Conservation (phyloP, 2,113 vertebrate genomes). For the Ondatra zibethicus region DNA sequence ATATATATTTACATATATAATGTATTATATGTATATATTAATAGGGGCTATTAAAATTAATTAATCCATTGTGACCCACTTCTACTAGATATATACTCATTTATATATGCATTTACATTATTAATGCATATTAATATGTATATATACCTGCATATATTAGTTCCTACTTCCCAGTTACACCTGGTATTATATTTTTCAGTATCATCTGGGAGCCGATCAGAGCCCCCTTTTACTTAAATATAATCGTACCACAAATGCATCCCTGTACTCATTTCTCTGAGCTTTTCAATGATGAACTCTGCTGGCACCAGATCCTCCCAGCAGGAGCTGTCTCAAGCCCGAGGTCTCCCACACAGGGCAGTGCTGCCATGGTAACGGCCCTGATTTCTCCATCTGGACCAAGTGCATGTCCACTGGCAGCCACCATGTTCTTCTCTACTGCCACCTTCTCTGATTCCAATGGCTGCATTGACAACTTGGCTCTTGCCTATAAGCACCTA, state of each 20-base stretch:
- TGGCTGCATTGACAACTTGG: rapidly evolving
- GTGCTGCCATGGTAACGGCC: not conserved
- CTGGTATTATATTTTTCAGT: not conserved
- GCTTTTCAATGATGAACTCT: not conserved
- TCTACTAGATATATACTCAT: not conserved
- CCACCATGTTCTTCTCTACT: not conserved
- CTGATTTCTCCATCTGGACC: not conserved
- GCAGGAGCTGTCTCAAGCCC: not conserved
- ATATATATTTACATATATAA: not conserved
- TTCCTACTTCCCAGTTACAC: not conserved
- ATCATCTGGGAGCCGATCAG: not conserved
- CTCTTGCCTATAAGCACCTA: not conserved
- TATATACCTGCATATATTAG: not conserved
- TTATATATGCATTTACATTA: not conserved
- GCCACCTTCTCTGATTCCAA: not conserved
- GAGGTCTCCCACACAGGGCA: not conserved
- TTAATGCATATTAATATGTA: not conserved
- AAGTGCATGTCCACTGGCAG: rapidly evolving
- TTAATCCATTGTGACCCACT: not conserved
- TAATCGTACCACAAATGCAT: not conserved
- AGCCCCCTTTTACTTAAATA: not conserved
- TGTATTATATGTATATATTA: not conserved
- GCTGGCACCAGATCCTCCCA: not conserved
- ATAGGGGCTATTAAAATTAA: not conserved
- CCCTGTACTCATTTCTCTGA: not conserved